Base-by-base conservation (phyloP, 1,140 invertebrate genomes). In the Chironomus tepperi region DNA sequence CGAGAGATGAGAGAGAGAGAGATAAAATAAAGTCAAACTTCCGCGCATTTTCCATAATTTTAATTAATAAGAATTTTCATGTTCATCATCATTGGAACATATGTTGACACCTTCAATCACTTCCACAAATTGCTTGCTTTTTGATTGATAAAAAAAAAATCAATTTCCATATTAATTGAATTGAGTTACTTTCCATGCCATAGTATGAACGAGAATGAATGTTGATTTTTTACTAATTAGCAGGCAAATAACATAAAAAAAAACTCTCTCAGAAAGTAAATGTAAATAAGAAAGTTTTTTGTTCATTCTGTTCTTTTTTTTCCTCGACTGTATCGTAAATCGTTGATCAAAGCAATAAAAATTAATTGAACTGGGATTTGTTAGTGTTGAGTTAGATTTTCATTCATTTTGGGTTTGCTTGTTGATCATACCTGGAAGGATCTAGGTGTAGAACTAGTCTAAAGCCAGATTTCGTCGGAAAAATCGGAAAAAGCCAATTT, bases 171-270 rank as follows among this genome's bases (percentile, higher is more conserved):
- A 34, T 34, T 34, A 34, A 34, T 34, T 34, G 24, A 34, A 34
- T 34, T 34, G 24, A 34, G 24, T 34, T 2, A 34, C 24, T 34
- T 34, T 34, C 24, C 24, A 1, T 34, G 24, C 24, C 24, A 34
- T 34, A 34, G 5, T 5, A 34, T 34, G 24, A 34, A 34, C 24
- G 24, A 34, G 24, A 34, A 34, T 34, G 12, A 3, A 12, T 57
- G 47, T 57, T 57, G 47, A 57, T 57, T 57, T 57, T 57, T 57
- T 57, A 57, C 47, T 70, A 70, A 21, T 70, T 70, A 70, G 65
- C 19, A 19, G 19, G 18, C 65, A 70, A 70, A 70, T 70, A 70
- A 19, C 7, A 57, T 57, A 7, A 57, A 57, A 7, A 57, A 57
- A 57, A 57, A 57, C 9, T 12, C 47, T 10, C 7, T 34, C 24